These are phyloP conservation scores for Bryconaethiops microstoma DNA, from an alignment of 2,797 vertebrate species.

Conservation along the genomic window DNA sequence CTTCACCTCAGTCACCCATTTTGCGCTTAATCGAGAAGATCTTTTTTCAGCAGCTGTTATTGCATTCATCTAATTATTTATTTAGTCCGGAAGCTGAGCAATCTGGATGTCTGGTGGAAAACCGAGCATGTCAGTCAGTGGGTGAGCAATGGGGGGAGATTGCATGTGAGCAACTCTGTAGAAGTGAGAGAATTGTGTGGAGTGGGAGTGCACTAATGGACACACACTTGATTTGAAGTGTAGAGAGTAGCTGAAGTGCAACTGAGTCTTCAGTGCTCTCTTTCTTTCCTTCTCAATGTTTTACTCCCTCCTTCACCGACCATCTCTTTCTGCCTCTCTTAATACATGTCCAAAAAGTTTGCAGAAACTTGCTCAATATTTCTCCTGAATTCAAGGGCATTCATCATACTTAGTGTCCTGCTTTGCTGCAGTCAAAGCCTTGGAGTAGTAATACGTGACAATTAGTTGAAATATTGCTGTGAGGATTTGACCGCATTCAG, in stretches of 20 bases:
- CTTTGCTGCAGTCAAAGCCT: neutral
- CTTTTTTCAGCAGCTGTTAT: conserved; percentile 77
- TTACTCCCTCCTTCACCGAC: neutral
- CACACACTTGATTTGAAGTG: conserved; percentile 79
- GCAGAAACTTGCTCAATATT: neutral
- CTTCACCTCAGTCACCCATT: conserved; percentile 72
- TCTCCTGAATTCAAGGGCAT: neutral
- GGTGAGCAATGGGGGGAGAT: conserved; percentile 5
- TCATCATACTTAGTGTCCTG: neutral
- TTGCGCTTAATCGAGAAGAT: conserved; percentile 74
- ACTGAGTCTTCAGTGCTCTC: conserved; percentile 74
- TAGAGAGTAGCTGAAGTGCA: conserved; percentile 77
- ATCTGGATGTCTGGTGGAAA: conserved; percentile 69
- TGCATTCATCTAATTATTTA: conserved; percentile 79
- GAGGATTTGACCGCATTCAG: neutral
- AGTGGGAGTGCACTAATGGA: conserved; percentile 73
- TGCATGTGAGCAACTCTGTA: conserved; percentile 45
- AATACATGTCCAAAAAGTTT: neutral
- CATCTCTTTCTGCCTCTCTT: conserved; percentile 52
- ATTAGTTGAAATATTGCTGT: neutral
- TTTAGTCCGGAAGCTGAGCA: conserved; percentile 74
- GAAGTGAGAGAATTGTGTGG: conserved; percentile 36
- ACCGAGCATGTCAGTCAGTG: conserved; percentile 14
- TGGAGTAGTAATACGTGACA: too few species aligned
- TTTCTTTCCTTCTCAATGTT: conserved; percentile 60